Conservation (phyloP, 2,113 vertebrate species). For the Sardina pilchardus region DNA sequence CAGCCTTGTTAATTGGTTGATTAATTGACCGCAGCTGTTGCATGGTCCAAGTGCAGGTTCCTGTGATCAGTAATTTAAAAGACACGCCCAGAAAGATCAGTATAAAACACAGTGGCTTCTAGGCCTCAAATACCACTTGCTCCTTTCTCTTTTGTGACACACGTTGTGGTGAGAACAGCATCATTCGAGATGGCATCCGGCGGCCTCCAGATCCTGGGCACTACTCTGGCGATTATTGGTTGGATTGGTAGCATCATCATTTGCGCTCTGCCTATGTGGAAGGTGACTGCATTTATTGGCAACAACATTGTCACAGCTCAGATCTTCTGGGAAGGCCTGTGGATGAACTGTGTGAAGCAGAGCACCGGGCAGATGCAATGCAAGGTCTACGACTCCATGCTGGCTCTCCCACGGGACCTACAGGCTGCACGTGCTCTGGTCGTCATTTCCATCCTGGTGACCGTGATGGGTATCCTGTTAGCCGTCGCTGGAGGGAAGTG, state of each 20-base stretch:
- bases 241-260: background rate
- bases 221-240: background rate
- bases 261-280: constrained; percentile 3
- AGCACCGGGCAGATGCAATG: constrained; percentile 8
- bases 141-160: background rate
- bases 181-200: background rate
- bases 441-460: constrained; percentile 5
- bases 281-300: constrained; percentile 15
- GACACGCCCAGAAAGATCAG: background rate
- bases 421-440: background rate
- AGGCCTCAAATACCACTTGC: background rate
- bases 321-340: constrained; percentile 10
- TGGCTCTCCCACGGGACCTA: background rate
- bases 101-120: background rate
- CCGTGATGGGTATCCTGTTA: background rate
- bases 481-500: background rate
- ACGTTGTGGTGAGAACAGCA: background rate
- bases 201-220: background rate
- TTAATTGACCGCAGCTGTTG: background rate
- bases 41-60: background rate
- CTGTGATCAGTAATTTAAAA: background rate
- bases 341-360: background rate
- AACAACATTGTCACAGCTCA: background rate
- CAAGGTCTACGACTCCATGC: constrained; percentile 10
- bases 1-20: background rate